Conservation (phyloP, 2,888 invertebrate genomes). For the Mellilla xanthometata region DNA sequence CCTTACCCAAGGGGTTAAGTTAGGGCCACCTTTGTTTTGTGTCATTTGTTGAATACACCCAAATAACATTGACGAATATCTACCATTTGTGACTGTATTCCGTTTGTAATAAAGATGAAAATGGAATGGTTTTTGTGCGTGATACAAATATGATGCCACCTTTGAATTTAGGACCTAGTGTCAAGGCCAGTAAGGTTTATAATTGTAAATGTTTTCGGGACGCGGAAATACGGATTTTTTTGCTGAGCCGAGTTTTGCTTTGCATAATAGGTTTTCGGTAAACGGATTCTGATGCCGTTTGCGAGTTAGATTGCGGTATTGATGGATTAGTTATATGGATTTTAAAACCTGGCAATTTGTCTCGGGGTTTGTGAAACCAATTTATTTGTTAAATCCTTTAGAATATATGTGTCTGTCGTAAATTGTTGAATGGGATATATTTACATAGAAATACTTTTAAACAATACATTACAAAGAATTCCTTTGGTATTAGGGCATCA, state of each 20-base stretch:
- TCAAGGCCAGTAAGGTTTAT: constrained; percentile 6
- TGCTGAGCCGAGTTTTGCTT: constrained; percentile 29
- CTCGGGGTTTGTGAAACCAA: background rate
- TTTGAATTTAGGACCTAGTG: constrained; percentile 3
- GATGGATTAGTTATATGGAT: constrained; percentile 20
- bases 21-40: constrained; percentile 27
- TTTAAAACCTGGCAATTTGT: constrained; percentile 14
- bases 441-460: too few species aligned
- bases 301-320: constrained; percentile 26
- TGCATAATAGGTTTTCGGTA: constrained; percentile 30
- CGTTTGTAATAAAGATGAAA: background rate
- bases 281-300: constrained; percentile 27
- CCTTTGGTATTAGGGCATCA: too few species aligned
- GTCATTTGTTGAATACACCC: constrained; percentile 18
- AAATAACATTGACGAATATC: constrained; percentile 1
- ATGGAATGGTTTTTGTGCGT: background rate
- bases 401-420: background rate
- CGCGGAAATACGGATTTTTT: constrained; percentile 27
- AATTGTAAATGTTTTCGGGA: constrained; percentile 7
- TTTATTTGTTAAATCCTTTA: constrained; percentile 1
- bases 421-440: background rate
- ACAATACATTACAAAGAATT: too few species aligned
- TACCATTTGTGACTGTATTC: background rate
- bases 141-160: constrained; percentile 1
- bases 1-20: constrained; percentile 24